phyloP scores from a whole-genome alignment of 2,888 invertebrate species.

The Acrobasis consociella region DNA sequence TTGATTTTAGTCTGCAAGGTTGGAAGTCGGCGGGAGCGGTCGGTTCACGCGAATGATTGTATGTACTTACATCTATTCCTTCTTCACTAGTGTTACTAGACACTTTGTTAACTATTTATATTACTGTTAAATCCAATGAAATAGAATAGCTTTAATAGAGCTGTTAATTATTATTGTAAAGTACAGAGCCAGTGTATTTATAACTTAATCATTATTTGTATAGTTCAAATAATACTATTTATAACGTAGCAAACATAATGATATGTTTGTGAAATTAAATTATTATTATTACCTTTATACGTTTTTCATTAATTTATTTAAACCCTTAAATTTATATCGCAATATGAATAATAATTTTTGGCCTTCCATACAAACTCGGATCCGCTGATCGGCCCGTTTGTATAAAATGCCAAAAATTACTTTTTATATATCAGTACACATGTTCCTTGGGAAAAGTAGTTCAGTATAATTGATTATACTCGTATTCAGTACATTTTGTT shows the following conservation, averaged over 20 bases:
- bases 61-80: slow-evolving; percentile 63
- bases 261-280: slow-evolving; percentile 79
- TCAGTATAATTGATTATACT: too few relatives aligned
- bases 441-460: too few relatives aligned
- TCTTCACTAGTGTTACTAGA: slow-evolving; percentile 73
- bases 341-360: too few relatives aligned
- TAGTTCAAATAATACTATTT: slow-evolving; percentile 80
- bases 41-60: slow-evolving; percentile 51
- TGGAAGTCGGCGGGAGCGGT: slow-evolving; percentile 41
- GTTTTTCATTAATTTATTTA: slow-evolving; percentile 39
- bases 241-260: slow-evolving; percentile 68
- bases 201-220: slow-evolving; percentile 81
- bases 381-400: too few relatives aligned
- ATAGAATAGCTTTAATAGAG: slow-evolving; percentile 77
- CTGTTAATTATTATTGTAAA: slow-evolving; percentile 78
- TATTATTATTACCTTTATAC: slow-evolving; percentile 67
- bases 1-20: slow-evolving; percentile 32
- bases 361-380: too few relatives aligned
- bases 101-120: slow-evolving; percentile 82
- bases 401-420: too few relatives aligned
- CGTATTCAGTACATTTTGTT: too few relatives aligned
- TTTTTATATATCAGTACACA: too few relatives aligned
- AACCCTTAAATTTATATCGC: slow-evolving; percentile 25
- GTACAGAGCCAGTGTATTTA: slow-evolving; percentile 81
- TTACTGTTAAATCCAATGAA: slow-evolving; percentile 77